phyloP scores from a whole-genome alignment of 2,113 vertebrate species.

The Elachura formosa region DNA sequence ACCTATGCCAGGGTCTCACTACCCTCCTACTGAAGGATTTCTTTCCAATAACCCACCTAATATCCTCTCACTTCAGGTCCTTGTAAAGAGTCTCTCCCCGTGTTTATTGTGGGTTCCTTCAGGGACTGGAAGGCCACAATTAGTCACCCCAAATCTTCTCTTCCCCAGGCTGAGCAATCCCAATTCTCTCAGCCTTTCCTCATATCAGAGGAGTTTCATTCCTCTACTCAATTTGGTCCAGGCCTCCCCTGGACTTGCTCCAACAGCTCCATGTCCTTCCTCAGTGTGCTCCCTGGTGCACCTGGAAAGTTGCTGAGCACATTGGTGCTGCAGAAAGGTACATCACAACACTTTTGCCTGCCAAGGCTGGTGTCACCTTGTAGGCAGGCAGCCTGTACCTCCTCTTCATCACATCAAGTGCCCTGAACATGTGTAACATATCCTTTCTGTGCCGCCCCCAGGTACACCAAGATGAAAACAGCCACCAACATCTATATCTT shows the following conservation, averaged over 20 bases:
- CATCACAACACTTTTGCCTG: not conserved
- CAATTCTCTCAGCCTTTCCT: not conserved
- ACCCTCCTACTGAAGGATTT: not conserved
- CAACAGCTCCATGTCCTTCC: not conserved
- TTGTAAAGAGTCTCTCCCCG: not conserved
- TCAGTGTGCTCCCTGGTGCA: fast-evolving
- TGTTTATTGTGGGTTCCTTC: not conserved
- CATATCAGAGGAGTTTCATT: not conserved
- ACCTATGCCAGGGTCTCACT: fast-evolving
- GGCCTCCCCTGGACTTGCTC: not conserved
- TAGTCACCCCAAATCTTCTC: not conserved
- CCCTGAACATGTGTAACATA: not conserved
- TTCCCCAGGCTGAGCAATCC: not conserved
- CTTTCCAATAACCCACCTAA: not conserved
- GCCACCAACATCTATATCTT: slow-evolving; percentile 99
- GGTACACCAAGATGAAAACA: slow-evolving; percentile 98
- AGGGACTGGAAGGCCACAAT: not conserved
- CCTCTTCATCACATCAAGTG: fast-evolving
- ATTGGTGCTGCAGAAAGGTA: not conserved
- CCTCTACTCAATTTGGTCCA: not conserved
- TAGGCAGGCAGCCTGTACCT: not conserved
- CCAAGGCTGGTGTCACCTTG: not conserved
- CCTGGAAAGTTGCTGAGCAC: not conserved
- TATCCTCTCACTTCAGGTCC: not conserved
- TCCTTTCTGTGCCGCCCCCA: slow-evolving; percentile 51